Evolutionary conservation across 2,797 vertebrate genomes (phyloP).

Genomic region (Sitta carolinensis): DNA sequence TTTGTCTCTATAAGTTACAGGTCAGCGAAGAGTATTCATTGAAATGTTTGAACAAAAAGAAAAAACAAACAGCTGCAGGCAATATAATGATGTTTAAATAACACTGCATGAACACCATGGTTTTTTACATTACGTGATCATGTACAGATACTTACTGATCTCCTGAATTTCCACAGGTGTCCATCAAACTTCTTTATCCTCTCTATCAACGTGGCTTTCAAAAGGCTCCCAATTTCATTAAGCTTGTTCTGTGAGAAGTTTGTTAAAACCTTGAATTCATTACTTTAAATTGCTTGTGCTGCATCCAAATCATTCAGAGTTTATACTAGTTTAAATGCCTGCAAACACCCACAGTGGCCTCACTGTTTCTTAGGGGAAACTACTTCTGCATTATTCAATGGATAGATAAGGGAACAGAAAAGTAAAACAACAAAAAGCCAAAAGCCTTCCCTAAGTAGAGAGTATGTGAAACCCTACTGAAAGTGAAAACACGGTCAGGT

Average conservation of each 20-base stretch:
- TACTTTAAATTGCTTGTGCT: not conserved
- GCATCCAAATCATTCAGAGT: not conserved
- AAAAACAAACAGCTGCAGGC: not conserved
- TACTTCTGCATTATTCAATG: not conserved
- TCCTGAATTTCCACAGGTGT: constrained; percentile 73
- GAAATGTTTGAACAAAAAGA: not conserved
- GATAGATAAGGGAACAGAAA: not conserved
- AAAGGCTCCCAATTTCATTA: constrained; percentile 65
- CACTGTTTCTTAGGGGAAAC: not conserved
- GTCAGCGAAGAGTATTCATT: not conserved
- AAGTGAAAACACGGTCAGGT: not conserved
- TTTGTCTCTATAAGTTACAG: not conserved
- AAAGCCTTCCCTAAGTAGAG: not conserved
- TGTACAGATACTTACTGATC: constrained; percentile 24
- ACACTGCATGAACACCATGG: not conserved
- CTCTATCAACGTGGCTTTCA: constrained; percentile 74
- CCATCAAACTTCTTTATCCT: constrained; percentile 74
- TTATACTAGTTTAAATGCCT: not conserved
- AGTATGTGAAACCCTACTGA: not conserved
- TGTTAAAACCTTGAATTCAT: not conserved
- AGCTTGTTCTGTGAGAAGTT: constrained; percentile 72
- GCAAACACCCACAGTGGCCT: not conserved
- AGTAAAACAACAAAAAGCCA: not conserved
- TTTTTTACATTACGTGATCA: not conserved
- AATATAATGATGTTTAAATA: not conserved